Percentiles rank a stretch among this genome's conserved stretches.
Evolutionary conservation across 2,888 invertebrate genomes (phyloP).

Genomic region (Strigamia crassipes): DNA sequence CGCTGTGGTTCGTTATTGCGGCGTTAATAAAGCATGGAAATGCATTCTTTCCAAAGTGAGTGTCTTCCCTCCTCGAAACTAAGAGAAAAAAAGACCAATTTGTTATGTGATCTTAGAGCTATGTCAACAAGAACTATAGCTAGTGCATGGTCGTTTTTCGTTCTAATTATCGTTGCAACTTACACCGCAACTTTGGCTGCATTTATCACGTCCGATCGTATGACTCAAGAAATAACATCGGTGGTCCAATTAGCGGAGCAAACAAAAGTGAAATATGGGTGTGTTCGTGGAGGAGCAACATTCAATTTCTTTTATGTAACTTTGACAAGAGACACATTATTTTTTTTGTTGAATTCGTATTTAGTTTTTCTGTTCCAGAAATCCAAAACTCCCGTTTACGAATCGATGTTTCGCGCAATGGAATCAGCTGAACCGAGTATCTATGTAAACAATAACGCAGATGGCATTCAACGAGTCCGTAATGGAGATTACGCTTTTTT

Average conservation of each 20-base stretch:
- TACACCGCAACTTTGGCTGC: slow-evolving; percentile 96
- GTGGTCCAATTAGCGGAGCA: slow-evolving; percentile 96
- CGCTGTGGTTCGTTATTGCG: slow-evolving; percentile 86
- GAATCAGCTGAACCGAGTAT: slow-evolving; percentile 17
- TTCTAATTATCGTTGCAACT: slow-evolving; percentile 92
- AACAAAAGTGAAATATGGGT: slow-evolving; percentile 96
- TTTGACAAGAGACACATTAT: slow-evolving; percentile 29
- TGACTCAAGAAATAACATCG: slow-evolving; percentile 93
- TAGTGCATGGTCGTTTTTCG: slow-evolving; percentile 93
- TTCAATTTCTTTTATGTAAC: slow-evolving; percentile 90
- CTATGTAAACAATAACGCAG: slow-evolving; percentile 71
- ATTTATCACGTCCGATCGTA: slow-evolving; percentile 87
- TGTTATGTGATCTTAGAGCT: slow-evolving; percentile 65
- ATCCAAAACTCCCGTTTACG: background rate
- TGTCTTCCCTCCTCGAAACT: too few species aligned
- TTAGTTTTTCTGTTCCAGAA: background rate
- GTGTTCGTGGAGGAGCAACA: slow-evolving; percentile 89
- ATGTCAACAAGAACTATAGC: slow-evolving; percentile 86
- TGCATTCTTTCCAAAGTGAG: slow-evolving; percentile 83
- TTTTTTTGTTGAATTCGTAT: too few species aligned
- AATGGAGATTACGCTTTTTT: slow-evolving; percentile 87
- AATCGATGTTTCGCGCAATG: slow-evolving; percentile 8
- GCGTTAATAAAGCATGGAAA: slow-evolving; percentile 85
- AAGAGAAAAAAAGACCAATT: too few species aligned
- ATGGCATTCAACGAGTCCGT: slow-evolving; percentile 88